phyloP scores from a whole-genome alignment of 2,888 invertebrate genomes.

The Cyclophora albipunctata region DNA sequence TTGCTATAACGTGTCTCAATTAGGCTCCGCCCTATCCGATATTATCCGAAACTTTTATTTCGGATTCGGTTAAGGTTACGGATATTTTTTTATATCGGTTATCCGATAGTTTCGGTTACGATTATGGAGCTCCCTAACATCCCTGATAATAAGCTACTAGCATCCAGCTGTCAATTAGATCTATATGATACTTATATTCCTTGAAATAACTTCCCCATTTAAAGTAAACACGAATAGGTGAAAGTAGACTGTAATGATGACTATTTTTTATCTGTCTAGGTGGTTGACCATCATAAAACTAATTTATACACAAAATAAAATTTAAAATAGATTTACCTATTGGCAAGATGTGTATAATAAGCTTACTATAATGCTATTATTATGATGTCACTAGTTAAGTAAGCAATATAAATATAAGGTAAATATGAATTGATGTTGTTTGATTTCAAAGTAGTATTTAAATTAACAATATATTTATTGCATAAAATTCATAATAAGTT shows the following conservation, averaged over 20 bases:
- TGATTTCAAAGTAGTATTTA: slow-evolving; percentile 25
- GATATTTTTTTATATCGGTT: too few species aligned
- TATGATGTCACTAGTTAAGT: slow-evolving; percentile 75
- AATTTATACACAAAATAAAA: slow-evolving; percentile 69
- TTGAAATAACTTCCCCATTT: slow-evolving; percentile 58
- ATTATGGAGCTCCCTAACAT: too few species aligned
- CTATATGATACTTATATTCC: slow-evolving; percentile 65
- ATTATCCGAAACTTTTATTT: too few species aligned
- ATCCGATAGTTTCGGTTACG: too few species aligned
- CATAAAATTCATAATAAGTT: slow-evolving; percentile 7
- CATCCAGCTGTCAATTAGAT: slow-evolving; percentile 70
- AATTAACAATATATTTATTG: slow-evolving; percentile 6
- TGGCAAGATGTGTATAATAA: slow-evolving; percentile 74
- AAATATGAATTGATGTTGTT: slow-evolving; percentile 51
- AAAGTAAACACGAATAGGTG: slow-evolving; percentile 54
- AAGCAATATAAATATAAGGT: slow-evolving; percentile 76
- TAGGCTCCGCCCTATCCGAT: too few species aligned
- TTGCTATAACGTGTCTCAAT: too few species aligned
- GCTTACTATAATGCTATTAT: slow-evolving; percentile 73
- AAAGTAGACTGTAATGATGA: slow-evolving; percentile 67
- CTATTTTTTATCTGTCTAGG: slow-evolving; percentile 73
- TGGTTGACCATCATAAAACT: slow-evolving; percentile 71
- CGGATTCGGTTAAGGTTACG: too few species aligned
- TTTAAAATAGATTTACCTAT: slow-evolving; percentile 68
- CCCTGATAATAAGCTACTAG: slow-evolving; percentile 60